These are phyloP conservation scores for Oscheius sp. DNA, from an alignment of 2,888 invertebrate species.

Conservation along the genomic window DNA sequence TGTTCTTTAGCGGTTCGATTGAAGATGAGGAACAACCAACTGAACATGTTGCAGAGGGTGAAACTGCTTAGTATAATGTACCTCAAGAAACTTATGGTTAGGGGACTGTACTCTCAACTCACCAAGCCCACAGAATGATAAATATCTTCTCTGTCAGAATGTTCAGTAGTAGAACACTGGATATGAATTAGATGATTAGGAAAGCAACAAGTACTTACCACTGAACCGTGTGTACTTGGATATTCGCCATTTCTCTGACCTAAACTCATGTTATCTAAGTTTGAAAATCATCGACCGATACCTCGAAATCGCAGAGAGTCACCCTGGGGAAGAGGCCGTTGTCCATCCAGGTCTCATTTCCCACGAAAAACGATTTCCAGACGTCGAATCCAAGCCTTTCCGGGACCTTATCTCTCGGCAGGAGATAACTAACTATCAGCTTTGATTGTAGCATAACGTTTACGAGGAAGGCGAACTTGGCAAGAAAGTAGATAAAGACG, in stretches of 20 bases:
- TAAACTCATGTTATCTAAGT: constrained; percentile 37
- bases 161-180: constrained; percentile 65
- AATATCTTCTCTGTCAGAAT: constrained; percentile 71
- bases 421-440: constrained; percentile 59
- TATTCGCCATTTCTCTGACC: constrained; percentile 72
- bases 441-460: constrained; percentile 60
- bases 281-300: constrained; percentile 23
- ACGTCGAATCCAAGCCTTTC: constrained; percentile 62
- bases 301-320: constrained; percentile 73
- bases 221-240: constrained; percentile 70
- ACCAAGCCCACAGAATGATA: constrained; percentile 66
- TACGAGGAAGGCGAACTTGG: constrained; percentile 63
- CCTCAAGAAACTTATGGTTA: constrained; percentile 50
- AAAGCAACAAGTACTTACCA: constrained; percentile 41
- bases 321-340: constrained; percentile 72
- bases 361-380: constrained; percentile 58
- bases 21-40: constrained; percentile 66
- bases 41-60: constrained; percentile 64
- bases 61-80: constrained; percentile 64
- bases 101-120: neutral
- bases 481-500: constrained; percentile 65
- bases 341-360: constrained; percentile 69
- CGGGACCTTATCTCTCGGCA: constrained; percentile 43
- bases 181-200: no score
- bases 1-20: constrained; percentile 64